Evolutionary conservation across 2,113 vertebrate species (phyloP).

Genomic region (Probosciger aterrimus): DNA sequence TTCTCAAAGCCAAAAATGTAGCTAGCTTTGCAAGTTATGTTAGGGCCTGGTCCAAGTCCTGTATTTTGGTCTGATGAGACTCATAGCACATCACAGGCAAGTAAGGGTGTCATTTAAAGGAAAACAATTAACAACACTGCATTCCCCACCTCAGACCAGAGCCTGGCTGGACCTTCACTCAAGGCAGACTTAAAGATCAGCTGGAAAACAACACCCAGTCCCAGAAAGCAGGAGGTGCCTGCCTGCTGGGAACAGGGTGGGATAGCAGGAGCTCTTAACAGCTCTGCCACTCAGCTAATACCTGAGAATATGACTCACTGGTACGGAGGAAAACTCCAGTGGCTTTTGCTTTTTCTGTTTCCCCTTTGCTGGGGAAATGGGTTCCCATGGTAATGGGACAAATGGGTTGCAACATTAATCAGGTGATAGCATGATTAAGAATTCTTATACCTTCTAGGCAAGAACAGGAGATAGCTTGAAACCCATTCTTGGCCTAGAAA

Average conservation of each 20-base stretch:
- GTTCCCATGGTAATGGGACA: background rate
- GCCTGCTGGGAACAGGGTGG: fast-evolving
- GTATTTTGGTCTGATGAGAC: background rate
- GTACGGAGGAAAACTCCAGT: background rate
- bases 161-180: background rate
- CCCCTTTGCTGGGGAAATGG: background rate
- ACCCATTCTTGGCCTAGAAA: background rate
- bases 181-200: background rate
- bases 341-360: background rate
- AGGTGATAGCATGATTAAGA: fast-evolving
- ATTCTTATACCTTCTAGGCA: background rate
- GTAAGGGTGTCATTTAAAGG: background rate
- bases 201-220: background rate
- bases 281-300: background rate
- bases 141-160: background rate
- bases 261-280: background rate
- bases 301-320: background rate
- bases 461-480: background rate
- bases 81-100: background rate
- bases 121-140: background rate
- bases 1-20: background rate
- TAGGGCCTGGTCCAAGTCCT: background rate
- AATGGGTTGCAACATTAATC: background rate
- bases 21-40: background rate
- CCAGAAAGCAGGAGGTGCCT: background rate